These are phyloP conservation scores for Microcebus ravelobensis DNA, from an alignment of 2,113 vertebrate genomes.

Conservation along the genomic window DNA sequence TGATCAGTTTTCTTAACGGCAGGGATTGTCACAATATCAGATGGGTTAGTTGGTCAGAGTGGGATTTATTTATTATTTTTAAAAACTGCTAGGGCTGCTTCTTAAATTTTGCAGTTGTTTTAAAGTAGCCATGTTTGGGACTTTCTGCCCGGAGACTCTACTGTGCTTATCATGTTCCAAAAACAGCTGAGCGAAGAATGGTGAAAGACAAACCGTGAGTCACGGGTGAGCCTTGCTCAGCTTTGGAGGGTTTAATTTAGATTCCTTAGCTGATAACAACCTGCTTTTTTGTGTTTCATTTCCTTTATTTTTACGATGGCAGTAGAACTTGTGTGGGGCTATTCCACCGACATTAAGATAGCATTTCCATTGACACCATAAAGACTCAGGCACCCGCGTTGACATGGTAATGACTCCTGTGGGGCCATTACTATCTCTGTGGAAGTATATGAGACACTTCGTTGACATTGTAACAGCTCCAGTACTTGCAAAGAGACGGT, in stretches of 20 bases:
- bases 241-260: background rate
- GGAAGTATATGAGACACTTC: slow-evolving; percentile 72
- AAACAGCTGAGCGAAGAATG: background rate
- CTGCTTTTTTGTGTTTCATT: background rate
- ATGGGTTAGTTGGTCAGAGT: background rate
- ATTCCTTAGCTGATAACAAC: background rate
- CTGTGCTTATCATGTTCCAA: background rate
- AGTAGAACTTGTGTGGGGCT: background rate
- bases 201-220: background rate
- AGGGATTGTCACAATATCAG: background rate
- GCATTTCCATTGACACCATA: slow-evolving; percentile 56
- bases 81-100: background rate
- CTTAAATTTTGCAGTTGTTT: background rate
- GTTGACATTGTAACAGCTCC: slow-evolving; percentile 72
- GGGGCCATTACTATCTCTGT: slow-evolving; percentile 57
- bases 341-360: slow-evolving; percentile 55
- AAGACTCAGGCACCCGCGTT: slow-evolving; percentile 13
- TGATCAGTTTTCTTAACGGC: background rate
- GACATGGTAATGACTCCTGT: slow-evolving; percentile 59
- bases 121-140: background rate
- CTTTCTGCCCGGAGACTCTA: background rate
- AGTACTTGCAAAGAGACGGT: slow-evolving; percentile 4
- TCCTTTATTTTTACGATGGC: slow-evolving; percentile 47
- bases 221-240: background rate
- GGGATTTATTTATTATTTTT: background rate